Evolutionary conservation across 2,797 vertebrate genomes (phyloP).

Genomic region (Spheniscus humboldti): DNA sequence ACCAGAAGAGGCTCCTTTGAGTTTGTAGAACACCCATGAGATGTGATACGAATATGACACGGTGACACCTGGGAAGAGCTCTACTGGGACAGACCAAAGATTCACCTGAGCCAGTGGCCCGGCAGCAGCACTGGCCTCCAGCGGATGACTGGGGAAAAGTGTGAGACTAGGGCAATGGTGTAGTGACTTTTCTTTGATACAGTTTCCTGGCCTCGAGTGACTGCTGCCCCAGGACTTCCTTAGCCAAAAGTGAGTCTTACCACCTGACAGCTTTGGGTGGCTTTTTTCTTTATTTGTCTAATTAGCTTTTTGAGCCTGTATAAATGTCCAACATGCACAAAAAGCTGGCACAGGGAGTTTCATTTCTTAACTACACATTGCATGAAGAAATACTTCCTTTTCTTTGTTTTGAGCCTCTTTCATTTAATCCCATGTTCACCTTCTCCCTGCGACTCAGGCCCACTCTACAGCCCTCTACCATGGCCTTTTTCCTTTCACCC

Average conservation of each 20-base stretch:
- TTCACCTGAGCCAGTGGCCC: background rate
- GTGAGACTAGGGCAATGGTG: background rate
- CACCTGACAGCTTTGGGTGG: background rate
- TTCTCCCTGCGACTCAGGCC: background rate
- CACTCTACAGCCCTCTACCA: background rate
- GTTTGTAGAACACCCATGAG: background rate
- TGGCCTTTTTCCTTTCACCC: background rate
- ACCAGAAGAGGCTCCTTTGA: background rate
- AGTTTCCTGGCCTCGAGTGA: background rate
- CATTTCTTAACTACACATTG: background rate
- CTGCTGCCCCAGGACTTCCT: background rate
- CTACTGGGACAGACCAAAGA: background rate
- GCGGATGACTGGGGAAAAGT: background rate
- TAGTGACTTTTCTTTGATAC: background rate
- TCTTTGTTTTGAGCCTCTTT: background rate
- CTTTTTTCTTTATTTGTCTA: background rate
- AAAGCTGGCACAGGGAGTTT: background rate
- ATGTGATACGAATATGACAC: fast-evolving
- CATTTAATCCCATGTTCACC: background rate
- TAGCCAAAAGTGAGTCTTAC: background rate
- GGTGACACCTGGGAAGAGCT: background rate
- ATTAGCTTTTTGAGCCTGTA: background rate
- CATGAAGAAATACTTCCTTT: background rate
- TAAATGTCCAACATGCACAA: background rate
- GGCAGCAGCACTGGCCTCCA: background rate